Conservation (phyloP, 2,888 invertebrate species). For the Chymomyza fuscimana region DNA sequence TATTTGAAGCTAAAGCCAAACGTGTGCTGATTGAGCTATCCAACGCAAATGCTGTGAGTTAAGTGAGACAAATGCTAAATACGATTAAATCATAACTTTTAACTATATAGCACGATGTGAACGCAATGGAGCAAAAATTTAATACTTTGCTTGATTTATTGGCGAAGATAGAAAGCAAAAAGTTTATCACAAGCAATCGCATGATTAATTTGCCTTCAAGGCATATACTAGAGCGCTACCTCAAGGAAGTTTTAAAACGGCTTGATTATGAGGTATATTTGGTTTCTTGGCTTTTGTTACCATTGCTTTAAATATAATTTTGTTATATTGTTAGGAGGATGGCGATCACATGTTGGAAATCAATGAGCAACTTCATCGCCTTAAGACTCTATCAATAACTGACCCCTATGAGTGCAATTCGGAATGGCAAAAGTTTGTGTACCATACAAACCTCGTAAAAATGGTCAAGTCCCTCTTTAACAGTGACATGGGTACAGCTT, state of each 20-base stretch:
- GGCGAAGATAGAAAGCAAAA: conserved; percentile 70
- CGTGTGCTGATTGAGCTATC: conserved; percentile 70
- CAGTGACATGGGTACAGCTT: conserved; percentile 76
- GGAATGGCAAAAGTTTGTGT: conserved; percentile 79
- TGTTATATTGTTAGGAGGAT: conserved; percentile 55
- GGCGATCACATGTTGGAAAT: conserved; percentile 74
- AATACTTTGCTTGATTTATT: conserved; percentile 62
- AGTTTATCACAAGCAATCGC: conserved; percentile 75
- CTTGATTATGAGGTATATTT: conserved; percentile 70
- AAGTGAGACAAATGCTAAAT: not conserved
- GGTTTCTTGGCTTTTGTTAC: not conserved
- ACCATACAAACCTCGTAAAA: conserved; percentile 75
- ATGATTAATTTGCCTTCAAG: conserved; percentile 75
- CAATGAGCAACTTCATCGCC: conserved; percentile 76
- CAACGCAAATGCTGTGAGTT: conserved; percentile 55
- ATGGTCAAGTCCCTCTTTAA: conserved; percentile 74
- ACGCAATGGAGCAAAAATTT: conserved; percentile 62
- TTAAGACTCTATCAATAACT: conserved; percentile 77
- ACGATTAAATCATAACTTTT: conserved; percentile 1
- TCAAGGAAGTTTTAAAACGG: conserved; percentile 72
- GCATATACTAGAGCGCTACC: conserved; percentile 65
- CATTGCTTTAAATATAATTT: not conserved
- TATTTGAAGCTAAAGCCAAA: conserved; percentile 78
- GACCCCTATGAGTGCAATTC: conserved; percentile 78
- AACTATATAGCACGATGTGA: conserved; percentile 40